Evolutionary conservation across 2,888 invertebrate species (phyloP).

Genomic region (Ochropacha duplaris): DNA sequence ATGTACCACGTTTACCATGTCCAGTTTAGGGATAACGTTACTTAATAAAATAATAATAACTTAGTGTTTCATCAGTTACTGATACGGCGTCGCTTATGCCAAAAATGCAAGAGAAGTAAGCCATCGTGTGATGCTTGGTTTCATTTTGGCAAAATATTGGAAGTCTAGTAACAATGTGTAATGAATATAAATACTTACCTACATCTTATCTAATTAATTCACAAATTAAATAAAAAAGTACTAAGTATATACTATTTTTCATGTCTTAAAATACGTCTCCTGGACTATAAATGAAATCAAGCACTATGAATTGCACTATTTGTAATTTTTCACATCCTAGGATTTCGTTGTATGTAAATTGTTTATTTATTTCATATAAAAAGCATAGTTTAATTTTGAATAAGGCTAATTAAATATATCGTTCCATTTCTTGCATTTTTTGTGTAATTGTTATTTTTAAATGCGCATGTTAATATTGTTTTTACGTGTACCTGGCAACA

Average conservation of each 20-base stretch:
- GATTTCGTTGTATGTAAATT: constrained; percentile 72
- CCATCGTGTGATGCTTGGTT: constrained; percentile 1
- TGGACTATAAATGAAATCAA: background rate
- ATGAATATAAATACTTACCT: too few relatives aligned
- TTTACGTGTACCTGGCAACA: constrained; percentile 31
- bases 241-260: too few relatives aligned
- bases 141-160: background rate
- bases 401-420: constrained; percentile 54
- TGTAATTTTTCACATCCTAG: constrained; percentile 62
- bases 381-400: constrained; percentile 51
- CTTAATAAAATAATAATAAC: constrained; percentile 31
- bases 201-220: too few relatives aligned
- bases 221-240: too few relatives aligned
- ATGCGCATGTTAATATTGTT: constrained; percentile 74
- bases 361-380: constrained; percentile 60
- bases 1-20: constrained; percentile 37
- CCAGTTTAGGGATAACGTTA: too few relatives aligned
- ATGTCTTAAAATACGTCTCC: background rate
- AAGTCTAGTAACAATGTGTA: too few relatives aligned
- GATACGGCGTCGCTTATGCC: constrained; percentile 19
- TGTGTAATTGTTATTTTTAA: constrained; percentile 76
- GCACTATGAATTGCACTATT: background rate
- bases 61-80: constrained; percentile 13
- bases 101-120: constrained; percentile 44
- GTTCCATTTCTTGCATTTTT: constrained; percentile 80